Percentiles rank a stretch among this genome's conserved stretches.
These are phyloP conservation scores for Pasiphila rectangulata DNA, from an alignment of 2,888 invertebrate genomes.

Conservation along the genomic window DNA sequence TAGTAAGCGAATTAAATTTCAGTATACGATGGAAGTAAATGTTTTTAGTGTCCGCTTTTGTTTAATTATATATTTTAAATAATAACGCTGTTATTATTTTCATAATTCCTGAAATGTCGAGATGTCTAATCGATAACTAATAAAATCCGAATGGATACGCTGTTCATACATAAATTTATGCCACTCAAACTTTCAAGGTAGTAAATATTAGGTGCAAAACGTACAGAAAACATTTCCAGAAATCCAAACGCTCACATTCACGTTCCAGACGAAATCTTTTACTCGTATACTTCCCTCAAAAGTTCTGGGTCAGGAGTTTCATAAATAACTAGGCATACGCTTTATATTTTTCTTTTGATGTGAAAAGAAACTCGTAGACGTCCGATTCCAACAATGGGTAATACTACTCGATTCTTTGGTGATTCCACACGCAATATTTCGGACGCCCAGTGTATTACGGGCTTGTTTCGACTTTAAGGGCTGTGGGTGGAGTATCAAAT, in stretches of 20 bases:
- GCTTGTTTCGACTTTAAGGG: slow-evolving; percentile 8
- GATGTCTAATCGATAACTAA: too few relatives aligned
- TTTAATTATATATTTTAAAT: too few relatives aligned
- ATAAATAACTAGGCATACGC: slow-evolving; percentile 19
- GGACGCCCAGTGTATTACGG: slow-evolving; percentile 2
- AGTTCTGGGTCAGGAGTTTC: slow-evolving; percentile 19
- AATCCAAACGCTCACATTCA: slow-evolving; percentile 1
- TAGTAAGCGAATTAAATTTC: too few relatives aligned
- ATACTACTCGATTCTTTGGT: slow-evolving; percentile 2
- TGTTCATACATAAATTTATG: too few relatives aligned
- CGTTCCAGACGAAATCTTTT: slow-evolving; percentile 1
- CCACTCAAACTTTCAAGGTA: too few relatives aligned
- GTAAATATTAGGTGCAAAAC: too few relatives aligned
- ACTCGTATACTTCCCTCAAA: slow-evolving; percentile 3
- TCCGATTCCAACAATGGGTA: slow-evolving; percentile 20
- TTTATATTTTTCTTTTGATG: slow-evolving; percentile 20
- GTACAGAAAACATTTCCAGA: background rate
- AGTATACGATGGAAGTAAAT: too few relatives aligned
- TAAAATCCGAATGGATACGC: too few relatives aligned
- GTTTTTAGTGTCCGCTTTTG: too few relatives aligned
- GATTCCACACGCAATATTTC: slow-evolving; percentile 15
- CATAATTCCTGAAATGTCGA: too few relatives aligned
- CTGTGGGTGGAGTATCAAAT: too few relatives aligned
- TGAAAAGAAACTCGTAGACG: slow-evolving; percentile 16
- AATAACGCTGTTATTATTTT: too few relatives aligned